These are phyloP conservation scores for Ophiodon elongatus DNA, from an alignment of 2,113 vertebrate genomes.

Conservation along the genomic window DNA sequence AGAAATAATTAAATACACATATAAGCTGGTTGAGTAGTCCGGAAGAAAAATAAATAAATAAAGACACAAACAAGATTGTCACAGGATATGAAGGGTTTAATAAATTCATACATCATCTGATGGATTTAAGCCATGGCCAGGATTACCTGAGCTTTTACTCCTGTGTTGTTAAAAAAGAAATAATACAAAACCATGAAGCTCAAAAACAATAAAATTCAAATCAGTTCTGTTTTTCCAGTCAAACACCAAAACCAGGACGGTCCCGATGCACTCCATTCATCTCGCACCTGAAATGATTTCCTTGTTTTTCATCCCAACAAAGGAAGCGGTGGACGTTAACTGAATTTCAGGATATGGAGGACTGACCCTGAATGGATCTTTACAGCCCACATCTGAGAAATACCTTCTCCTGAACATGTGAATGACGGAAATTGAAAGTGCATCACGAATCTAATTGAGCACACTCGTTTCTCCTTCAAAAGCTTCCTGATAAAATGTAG, in stretches of 20 bases:
- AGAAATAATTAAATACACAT: background rate
- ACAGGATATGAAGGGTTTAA: slow-evolving; percentile 63
- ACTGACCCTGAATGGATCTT: slow-evolving; percentile 45
- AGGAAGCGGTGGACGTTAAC: slow-evolving; percentile 47
- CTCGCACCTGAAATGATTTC: slow-evolving; percentile 3
- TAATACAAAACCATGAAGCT: slow-evolving; percentile 55
- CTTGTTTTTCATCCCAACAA: slow-evolving; percentile 6
- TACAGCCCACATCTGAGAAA: slow-evolving; percentile 20
- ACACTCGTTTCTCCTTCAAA: slow-evolving; percentile 6
- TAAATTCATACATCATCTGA: slow-evolving; percentile 58
- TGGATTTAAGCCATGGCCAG: slow-evolving; percentile 48
- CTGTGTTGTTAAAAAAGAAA: slow-evolving; percentile 42
- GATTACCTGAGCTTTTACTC: slow-evolving; percentile 54
- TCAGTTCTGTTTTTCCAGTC: slow-evolving; percentile 35
- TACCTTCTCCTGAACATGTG: slow-evolving; percentile 5
- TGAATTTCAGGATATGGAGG: slow-evolving; percentile 27
- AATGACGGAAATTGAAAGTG: slow-evolving; percentile 33
- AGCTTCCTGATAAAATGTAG: slow-evolving; percentile 29
- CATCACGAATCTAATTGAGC: slow-evolving; percentile 14
- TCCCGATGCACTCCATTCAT: slow-evolving; percentile 17
- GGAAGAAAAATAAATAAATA: background rate
- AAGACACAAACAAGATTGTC: background rate
- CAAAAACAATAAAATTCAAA: slow-evolving; percentile 48
- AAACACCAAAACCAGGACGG: slow-evolving; percentile 33
- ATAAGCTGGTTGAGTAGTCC: background rate